Evolutionary conservation across 1,140 invertebrate genomes (phyloP), one percentile per base, ranked within the genome.

Genomic region (Wasmannia auropunctata): DNA sequence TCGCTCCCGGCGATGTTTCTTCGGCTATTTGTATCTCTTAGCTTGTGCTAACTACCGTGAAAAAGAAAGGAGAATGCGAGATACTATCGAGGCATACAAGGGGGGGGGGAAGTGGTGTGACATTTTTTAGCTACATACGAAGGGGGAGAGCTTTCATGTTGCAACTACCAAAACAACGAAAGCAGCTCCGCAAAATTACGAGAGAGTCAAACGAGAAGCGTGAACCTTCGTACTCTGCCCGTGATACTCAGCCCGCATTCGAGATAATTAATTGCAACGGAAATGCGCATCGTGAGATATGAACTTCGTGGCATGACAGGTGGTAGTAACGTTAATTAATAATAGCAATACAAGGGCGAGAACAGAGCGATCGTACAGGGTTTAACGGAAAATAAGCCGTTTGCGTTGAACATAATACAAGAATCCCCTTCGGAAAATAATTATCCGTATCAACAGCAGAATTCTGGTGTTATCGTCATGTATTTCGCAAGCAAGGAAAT

Each of bases 231-330:
- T 83, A 74, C 67, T 72, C 79, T 60, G 79, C 51, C 58, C 67
- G 67, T 83, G 79, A 83, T 83, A 83, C 67, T 83, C 79, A 83
- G 79, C 51, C 67, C 67, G 79, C 79, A 83, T 83, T 74, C 67
- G 79, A 83, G 79, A 83, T 83, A 83, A 83, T 83, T 83, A 74
- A 83, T 83, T 83, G 79, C 67, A 83, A 83, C 79, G 79, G 79
- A 83, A 80, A 83, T 83, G 79, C 79, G 79, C 79, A 83, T 83
- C 79, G 67, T 83, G 79, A 83, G 79, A 83, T 74, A 83, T 83
- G 79, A 83, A 83, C 67, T 83, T 83, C 51, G 67, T 83, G 54
- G 79, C 67, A 83, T 83, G 79, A 83, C 79, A 83, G 51, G 79
- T 83, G 79, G 79, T 58, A 83, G 37, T 83, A 83, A 83, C 79